Base-by-base conservation (phyloP, 1,140 invertebrate genomes). In the Drosophila ironensis region DNA sequence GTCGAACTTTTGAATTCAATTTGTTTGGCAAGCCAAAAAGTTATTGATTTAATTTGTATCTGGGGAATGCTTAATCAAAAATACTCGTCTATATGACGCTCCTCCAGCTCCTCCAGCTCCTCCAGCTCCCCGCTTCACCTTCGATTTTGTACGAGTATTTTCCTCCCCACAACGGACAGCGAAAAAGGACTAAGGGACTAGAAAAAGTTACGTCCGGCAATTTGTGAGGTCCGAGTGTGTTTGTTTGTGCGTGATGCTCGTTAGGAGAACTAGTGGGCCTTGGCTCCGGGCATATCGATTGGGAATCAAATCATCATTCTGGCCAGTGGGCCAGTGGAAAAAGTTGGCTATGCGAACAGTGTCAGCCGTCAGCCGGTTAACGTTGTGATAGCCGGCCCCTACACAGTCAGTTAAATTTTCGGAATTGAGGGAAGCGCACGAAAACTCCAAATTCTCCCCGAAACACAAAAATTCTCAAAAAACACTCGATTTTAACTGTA, bases 41-140 rank as follows among this genome's bases (percentile, higher is more conserved):
- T 84, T 84, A 84, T 84, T 84, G 78, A 84, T 82, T 82, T 82
- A 82, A 84, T 84, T 84, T 64, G 78, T 84, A 67, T 84, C 78
- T 84, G 69, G 78, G 78, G 78, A 82, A 84, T 73, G 78, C 78
- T 84, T 82, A 82, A 84, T 82, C 78, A 82, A 82, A 82, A 73
- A 72, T 74, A 75, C 64, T 30, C 46, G 47, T 16, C 42, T 67
- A 38, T 52, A 35, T 67, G 38, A 47, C 44, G 20, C 25, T n/a
- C 51, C 11, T 12, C n/a, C n/a, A 28, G 12, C 28, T 6, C 12
- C 22, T 11, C 41, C 12, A 17, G 28, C 30, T 3, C 14, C 33
- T 19, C n/a, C n/a, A n/a, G n/a, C n/a, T n/a, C n/a, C n/a, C n/a
- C n/a, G n/a, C n/a, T n/a, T n/a, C n/a, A n/a, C n/a, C n/a, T n/a